phyloP scores from a whole-genome alignment of 1,140 invertebrate genomes.

The Leucophenga varia region DNA sequence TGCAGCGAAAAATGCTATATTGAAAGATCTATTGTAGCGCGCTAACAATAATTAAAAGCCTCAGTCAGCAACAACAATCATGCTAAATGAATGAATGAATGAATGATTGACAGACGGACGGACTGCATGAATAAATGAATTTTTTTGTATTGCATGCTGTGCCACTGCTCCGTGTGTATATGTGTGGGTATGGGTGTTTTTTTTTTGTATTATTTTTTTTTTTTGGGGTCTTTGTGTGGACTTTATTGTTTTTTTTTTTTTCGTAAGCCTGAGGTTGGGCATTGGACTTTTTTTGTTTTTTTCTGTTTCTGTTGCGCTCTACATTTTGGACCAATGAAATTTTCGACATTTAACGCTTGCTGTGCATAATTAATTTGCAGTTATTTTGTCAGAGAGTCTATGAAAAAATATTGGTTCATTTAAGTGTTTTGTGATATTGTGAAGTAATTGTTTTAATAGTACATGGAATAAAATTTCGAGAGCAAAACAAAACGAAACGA shows the following conservation, averaged over 20 bases:
- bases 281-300: not conserved
- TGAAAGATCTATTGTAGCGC: no score
- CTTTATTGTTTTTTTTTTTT: not conserved
- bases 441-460: no score
- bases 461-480: no score
- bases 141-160: constrained; percentile 7
- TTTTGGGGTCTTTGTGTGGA: constrained; percentile 5
- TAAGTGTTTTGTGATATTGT: no score
- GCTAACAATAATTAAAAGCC: no score
- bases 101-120: no score
- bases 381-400: constrained; percentile 27
- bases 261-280: no score
- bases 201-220: not conserved
- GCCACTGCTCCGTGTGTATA: constrained; percentile 20
- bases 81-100: no score
- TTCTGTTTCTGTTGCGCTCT: constrained; percentile 10
- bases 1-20: no score
- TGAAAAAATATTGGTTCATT: no score
- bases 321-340: constrained; percentile 14
- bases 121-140: no score
- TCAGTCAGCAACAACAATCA: not conserved
- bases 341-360: constrained; percentile 27
- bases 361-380: constrained; percentile 52
- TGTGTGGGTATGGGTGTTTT: not conserved
- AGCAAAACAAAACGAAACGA: no score